These are phyloP conservation scores for Thera britannica DNA, from an alignment of 2,888 invertebrate genomes.

Conservation along the genomic window DNA sequence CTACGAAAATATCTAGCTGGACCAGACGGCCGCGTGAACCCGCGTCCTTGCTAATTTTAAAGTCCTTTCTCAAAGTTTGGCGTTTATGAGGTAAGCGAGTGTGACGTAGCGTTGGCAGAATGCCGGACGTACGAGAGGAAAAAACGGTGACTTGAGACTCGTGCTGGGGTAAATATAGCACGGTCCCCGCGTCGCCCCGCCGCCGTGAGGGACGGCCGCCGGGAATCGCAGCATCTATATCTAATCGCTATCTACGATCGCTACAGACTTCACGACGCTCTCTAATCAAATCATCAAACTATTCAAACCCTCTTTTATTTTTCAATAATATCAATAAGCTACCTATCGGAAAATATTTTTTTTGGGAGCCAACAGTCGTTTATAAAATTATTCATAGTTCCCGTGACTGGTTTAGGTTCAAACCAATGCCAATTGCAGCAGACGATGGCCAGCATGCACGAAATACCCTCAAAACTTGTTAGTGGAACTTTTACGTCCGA, in stretches of 20 bases:
- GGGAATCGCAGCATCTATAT: conserved; percentile 44
- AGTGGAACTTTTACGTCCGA: conserved; percentile 15
- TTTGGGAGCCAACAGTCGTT: not conserved
- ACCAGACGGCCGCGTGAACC: conserved; percentile 57
- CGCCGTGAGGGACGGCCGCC: conserved; percentile 72
- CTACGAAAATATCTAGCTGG: conserved; percentile 43
- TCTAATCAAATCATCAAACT: conserved; percentile 18
- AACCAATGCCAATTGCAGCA: not conserved
- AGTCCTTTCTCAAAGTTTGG: conserved; percentile 81
- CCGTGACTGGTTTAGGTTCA: not conserved
- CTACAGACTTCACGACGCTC: conserved; percentile 39
- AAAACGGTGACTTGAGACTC: conserved; percentile 67
- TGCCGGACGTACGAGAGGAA: conserved; percentile 82
- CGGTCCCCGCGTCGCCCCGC: conserved; percentile 67
- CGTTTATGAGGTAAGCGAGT: conserved; percentile 79
- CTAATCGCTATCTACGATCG: conserved; percentile 33
- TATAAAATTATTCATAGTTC: not conserved
- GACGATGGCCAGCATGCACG: not conserved
- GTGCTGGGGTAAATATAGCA: conserved; percentile 63
- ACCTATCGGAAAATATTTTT: not conserved
- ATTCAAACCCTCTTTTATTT: conserved; percentile 5
- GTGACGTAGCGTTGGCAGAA: conserved; percentile 79
- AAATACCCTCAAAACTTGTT: conserved; percentile 11
- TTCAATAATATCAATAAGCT: not conserved
- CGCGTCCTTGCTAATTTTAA: conserved; percentile 83